Conservation (phyloP, 1,140 invertebrate genomes). For the Vanessa tameamea region DNA sequence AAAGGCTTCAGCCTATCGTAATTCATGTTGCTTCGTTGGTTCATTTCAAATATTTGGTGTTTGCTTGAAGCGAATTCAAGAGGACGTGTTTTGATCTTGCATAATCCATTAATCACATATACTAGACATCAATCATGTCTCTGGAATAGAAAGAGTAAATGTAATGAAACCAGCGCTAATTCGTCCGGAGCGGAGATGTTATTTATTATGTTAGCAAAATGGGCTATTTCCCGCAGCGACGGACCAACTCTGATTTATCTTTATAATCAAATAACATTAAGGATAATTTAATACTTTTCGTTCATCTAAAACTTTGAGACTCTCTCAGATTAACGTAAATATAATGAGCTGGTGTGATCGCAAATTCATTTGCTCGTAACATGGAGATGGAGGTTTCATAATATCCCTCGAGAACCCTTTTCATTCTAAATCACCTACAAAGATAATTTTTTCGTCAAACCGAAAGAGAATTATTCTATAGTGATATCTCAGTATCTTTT, state of each 20-base stretch:
- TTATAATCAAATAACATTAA: conserved; percentile 54
- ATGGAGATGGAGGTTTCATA: background rate
- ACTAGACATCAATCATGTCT: conserved; percentile 39
- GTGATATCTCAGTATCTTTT: too few relatives aligned
- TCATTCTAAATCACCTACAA: too few relatives aligned
- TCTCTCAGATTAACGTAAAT: background rate
- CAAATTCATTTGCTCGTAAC: background rate
- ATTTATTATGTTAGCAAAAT: conserved; percentile 54
- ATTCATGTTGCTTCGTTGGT: too few relatives aligned
- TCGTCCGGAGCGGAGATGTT: conserved; percentile 45
- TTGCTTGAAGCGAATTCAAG: background rate
- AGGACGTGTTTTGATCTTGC: conserved; percentile 2
- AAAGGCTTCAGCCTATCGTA: too few relatives aligned
- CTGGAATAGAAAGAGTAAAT: conserved; percentile 43
- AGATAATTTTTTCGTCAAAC: too few relatives aligned
- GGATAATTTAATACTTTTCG: background rate
- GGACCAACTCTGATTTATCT: conserved; percentile 56
- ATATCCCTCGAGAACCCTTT: too few relatives aligned
- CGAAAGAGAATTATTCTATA: too few relatives aligned
- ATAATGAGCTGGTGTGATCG: background rate
- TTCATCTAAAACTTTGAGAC: conserved; percentile 4
- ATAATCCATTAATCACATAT: conserved; percentile 16
- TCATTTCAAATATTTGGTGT: background rate
- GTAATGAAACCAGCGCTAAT: conserved; percentile 56
- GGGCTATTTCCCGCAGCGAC: conserved; percentile 47